Conservation (phyloP, 2,797 vertebrate genomes). For the Coilia nasus region DNA sequence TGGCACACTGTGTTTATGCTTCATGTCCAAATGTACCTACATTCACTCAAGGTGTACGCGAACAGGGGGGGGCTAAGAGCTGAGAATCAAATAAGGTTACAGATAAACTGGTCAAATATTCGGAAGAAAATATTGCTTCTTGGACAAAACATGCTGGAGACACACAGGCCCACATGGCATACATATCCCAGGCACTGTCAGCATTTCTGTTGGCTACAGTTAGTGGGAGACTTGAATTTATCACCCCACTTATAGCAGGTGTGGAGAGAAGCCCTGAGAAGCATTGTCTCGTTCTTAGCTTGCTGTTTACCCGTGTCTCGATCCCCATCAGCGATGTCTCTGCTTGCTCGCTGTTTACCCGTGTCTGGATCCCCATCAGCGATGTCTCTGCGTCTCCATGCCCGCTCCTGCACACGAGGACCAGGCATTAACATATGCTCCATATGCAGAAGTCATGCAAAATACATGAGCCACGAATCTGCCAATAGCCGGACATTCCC, state of each 20-base stretch:
- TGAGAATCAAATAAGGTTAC: no score
- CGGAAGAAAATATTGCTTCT: background rate
- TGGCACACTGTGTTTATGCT: no score
- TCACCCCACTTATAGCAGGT: slow-evolving; percentile 6
- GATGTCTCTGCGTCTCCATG: background rate
- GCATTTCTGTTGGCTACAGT: background rate
- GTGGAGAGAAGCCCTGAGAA: background rate
- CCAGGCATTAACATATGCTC: background rate
- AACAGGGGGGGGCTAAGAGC: no score
- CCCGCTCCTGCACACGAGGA: no score
- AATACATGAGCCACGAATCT: background rate
- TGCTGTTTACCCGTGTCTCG: background rate
- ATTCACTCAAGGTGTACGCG: background rate
- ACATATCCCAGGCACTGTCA: background rate
- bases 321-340: background rate
- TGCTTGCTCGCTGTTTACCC: background rate
- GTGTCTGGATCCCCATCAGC: background rate
- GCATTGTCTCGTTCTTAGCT: background rate
- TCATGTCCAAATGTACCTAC: background rate
- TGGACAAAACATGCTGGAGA: background rate
- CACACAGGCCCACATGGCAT: background rate
- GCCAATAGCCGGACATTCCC: background rate
- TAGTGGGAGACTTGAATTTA: background rate
- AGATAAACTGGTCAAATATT: no score
- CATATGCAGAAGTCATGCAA: background rate